Evolutionary conservation across 2,113 vertebrate genomes (phyloP).

Genomic region (Cervus canadensis): DNA sequence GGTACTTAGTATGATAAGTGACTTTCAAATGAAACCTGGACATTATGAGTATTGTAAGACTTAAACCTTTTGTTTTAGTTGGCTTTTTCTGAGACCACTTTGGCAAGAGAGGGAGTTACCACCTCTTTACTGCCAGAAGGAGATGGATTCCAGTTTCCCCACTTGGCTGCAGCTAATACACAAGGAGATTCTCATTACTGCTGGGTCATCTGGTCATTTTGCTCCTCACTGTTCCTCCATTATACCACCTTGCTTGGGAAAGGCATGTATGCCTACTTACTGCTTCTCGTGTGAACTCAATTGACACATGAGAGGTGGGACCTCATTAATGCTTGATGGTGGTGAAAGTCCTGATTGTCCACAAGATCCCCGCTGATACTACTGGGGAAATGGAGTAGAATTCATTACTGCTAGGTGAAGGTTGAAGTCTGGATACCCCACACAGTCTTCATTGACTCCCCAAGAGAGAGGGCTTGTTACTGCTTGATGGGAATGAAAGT

Average conservation of each 20-base stretch:
- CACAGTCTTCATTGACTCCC: not conserved
- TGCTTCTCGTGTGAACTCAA: not conserved
- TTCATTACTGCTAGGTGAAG: not conserved
- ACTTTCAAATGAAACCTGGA: not conserved
- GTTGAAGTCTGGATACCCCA: not conserved
- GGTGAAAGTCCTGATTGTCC: not conserved
- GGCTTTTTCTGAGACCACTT: not conserved
- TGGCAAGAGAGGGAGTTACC: not conserved
- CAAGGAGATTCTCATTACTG: not conserved
- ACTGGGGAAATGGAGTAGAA: not conserved
- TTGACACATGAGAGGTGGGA: no score
- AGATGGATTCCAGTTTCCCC: not conserved
- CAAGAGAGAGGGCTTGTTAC: not conserved
- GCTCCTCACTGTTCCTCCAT: not conserved
- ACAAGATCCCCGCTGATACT: no score
- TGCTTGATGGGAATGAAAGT: not conserved
- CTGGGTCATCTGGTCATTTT: not conserved
- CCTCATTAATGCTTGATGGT: not conserved
- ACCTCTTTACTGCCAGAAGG: not conserved
- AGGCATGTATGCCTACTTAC: no score
- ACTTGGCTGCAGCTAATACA: not conserved
- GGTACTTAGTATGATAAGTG: not conserved
- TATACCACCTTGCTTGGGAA: not conserved
- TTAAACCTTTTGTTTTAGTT: not conserved
- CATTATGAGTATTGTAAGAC: not conserved